These are phyloP conservation scores for Porites rus DNA, from an alignment of 92 coral and sea anemone genomes.

Conservation along the genomic window DNA sequence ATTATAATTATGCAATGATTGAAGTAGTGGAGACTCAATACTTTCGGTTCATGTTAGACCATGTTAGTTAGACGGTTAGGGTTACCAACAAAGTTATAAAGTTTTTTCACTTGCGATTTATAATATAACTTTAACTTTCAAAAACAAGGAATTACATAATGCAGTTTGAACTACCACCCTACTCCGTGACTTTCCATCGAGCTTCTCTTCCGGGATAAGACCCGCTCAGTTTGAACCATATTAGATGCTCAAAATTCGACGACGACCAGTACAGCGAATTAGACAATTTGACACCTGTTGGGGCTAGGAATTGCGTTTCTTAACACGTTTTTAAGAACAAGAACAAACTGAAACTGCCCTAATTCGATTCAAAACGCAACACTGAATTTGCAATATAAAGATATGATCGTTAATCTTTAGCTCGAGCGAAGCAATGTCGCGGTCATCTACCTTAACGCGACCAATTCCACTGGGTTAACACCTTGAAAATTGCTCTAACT, in stretches of 20 bases:
- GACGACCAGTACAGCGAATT: not conserved
- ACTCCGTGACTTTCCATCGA: not conserved
- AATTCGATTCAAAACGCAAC: conserved; percentile 5
- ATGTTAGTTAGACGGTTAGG: no score
- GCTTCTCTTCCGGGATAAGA: not conserved
- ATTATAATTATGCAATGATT: not conserved
- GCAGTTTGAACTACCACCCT: not conserved
- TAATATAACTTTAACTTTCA: not conserved
- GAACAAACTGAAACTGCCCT: not conserved
- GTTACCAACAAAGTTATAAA: no score
- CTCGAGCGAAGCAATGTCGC: not conserved
- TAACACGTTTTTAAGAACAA: not conserved
- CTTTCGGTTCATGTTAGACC: no score
- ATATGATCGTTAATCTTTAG: not conserved
- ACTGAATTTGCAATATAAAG: not conserved
- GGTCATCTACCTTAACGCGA: conserved; percentile 20
- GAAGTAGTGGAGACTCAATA: not conserved
- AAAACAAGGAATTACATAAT: not conserved
- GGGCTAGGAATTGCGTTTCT: not conserved
- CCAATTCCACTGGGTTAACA: not conserved
- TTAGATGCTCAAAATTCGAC: not conserved
- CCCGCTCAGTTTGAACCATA: not conserved
- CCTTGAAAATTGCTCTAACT: not conserved
- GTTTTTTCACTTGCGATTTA: no score
- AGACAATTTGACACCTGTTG: not conserved